These are phyloP conservation scores for Perognathus longimembris DNA, from an alignment of 2,113 vertebrate genomes.

Conservation along the genomic window DNA sequence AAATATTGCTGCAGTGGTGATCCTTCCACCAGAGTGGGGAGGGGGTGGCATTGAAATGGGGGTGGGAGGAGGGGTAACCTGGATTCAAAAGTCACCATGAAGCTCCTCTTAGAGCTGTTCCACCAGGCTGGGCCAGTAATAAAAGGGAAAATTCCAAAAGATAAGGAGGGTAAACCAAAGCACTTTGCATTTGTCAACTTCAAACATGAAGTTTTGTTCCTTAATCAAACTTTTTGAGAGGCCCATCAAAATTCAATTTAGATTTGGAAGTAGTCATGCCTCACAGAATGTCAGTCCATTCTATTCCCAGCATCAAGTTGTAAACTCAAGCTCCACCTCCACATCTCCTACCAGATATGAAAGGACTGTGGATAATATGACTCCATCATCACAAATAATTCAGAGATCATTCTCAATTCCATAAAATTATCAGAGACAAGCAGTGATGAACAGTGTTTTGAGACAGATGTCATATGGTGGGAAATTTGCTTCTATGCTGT, in stretches of 20 bases:
- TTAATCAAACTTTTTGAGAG: constrained; percentile 93
- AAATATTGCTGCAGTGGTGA: too few species aligned
- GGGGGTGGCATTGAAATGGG: too few species aligned
- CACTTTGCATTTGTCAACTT: constrained; percentile 97
- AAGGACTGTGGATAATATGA: constrained; percentile 83
- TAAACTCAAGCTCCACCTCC: constrained; percentile 82
- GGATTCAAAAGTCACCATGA: too few species aligned
- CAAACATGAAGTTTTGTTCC: constrained; percentile 96
- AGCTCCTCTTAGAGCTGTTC: too few species aligned
- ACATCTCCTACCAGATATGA: constrained; percentile 84
- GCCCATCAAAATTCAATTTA: constrained; percentile 94
- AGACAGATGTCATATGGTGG: too few species aligned
- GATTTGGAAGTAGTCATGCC: constrained; percentile 94
- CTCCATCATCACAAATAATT: constrained; percentile 79
- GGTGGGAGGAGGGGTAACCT: too few species aligned
- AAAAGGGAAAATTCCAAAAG: constrained; percentile 96
- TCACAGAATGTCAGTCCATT: constrained; percentile 86
- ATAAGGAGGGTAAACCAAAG: constrained; percentile 94
- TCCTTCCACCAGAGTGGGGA: too few species aligned
- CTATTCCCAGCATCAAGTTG: constrained; percentile 82
- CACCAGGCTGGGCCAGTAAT: constrained; percentile 97
- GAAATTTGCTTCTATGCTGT: constrained; percentile 78
- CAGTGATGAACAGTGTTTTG: constrained; percentile 88
- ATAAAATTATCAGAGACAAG: constrained; percentile 92
- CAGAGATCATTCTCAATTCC: constrained; percentile 88